These are phyloP conservation scores for Climacteris rufus DNA, from an alignment of 2,113 vertebrate species.

Conservation along the genomic window DNA sequence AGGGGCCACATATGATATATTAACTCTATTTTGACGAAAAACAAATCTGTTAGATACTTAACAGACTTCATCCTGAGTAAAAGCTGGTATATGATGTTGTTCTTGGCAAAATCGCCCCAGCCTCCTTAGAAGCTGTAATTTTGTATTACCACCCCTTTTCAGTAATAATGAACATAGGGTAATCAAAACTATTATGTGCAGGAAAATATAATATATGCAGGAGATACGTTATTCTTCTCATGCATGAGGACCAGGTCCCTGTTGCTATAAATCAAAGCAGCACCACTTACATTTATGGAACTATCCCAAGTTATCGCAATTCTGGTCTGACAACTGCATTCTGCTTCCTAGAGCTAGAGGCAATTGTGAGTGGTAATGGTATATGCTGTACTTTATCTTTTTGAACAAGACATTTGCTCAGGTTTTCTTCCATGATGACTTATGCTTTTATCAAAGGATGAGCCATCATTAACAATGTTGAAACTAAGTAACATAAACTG, in stretches of 20 bases:
- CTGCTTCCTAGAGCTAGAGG: background rate
- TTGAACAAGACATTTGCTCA: background rate
- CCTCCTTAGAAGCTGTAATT: background rate
- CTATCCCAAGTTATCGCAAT: background rate
- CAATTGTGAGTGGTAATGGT: background rate
- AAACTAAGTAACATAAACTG: background rate
- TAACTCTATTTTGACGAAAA: constrained; percentile 41
- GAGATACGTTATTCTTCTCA: background rate
- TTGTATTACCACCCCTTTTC: background rate
- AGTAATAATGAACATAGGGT: background rate
- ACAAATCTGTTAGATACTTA: constrained; percentile 22
- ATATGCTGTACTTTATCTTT: fast-evolving
- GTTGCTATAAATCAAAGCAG: background rate
- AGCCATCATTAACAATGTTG: background rate
- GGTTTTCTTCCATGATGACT: background rate
- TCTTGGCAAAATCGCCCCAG: constrained; percentile 13
- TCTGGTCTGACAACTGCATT: background rate
- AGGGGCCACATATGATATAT: background rate
- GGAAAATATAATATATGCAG: background rate
- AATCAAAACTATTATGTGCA: background rate
- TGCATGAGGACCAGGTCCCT: background rate
- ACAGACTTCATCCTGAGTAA: background rate
- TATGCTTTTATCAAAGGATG: background rate
- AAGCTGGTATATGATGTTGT: background rate
- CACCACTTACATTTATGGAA: background rate